These are phyloP conservation scores for Epizoanthus rinbou DNA, from an alignment of 92 coral and sea anemone species.

Conservation along the genomic window DNA sequence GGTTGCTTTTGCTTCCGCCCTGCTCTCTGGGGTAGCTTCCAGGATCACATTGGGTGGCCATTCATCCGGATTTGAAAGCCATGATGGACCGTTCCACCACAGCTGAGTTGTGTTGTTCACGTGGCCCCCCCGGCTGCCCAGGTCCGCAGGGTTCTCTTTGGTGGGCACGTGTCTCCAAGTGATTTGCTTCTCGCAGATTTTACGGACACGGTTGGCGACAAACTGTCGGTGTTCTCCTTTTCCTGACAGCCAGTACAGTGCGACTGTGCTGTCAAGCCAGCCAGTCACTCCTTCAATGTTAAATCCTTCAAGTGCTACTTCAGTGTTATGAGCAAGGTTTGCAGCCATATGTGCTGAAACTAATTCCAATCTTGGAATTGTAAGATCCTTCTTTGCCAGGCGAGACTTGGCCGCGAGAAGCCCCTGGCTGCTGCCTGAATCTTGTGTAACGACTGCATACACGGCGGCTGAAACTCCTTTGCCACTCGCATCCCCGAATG, in stretches of 20 bases:
- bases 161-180: slow-evolving; percentile 3
- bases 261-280: slow-evolving; percentile 3
- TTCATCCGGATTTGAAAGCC: slow-evolving; percentile 24
- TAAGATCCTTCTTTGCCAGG: neutral
- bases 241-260: neutral
- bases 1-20: neutral
- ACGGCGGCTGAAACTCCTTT: neutral
- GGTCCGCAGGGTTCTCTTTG: slow-evolving; percentile 13
- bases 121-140: slow-evolving; percentile 4
- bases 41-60: slow-evolving; percentile 14
- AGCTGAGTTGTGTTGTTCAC: neutral
- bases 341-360: slow-evolving; percentile 15
- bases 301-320: neutral
- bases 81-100: slow-evolving; percentile 31
- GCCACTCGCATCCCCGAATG: slow-evolving; percentile 11
- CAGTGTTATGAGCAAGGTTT: neutral
- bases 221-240: neutral
- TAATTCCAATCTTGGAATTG: neutral
- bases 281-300: neutral
- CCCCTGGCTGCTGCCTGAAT: neutral
- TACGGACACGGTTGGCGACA: slow-evolving; percentile 4
- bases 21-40: neutral
- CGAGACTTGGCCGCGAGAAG: neutral
- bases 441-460: neutral
- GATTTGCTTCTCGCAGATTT: neutral